Evolutionary conservation across 2,113 vertebrate species (phyloP).

Genomic region (Gorilla gorilla): DNA sequence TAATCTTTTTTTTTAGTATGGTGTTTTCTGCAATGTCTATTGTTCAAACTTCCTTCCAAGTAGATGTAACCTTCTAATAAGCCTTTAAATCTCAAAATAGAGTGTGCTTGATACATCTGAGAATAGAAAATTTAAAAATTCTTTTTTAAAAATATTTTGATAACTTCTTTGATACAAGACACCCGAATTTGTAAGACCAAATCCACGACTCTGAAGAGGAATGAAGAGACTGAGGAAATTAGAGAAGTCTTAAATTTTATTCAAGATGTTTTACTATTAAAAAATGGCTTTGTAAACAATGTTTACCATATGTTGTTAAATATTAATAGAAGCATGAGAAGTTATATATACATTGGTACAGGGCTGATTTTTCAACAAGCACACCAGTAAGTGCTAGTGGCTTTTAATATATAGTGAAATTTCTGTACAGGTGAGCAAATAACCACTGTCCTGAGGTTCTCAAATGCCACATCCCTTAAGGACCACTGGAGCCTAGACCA

Average conservation of each 20-base stretch:
- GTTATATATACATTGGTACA: background rate
- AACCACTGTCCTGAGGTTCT: background rate
- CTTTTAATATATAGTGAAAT: background rate
- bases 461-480: background rate
- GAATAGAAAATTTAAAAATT: background rate
- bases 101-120: background rate
- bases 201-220: background rate
- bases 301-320: background rate
- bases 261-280: background rate
- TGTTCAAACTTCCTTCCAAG: background rate
- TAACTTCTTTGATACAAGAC: background rate
- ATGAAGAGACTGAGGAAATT: background rate
- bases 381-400: background rate
- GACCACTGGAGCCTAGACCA: rapidly evolving
- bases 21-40: background rate
- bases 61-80: background rate
- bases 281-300: background rate
- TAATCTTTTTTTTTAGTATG: background rate
- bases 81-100: background rate
- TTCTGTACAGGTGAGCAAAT: background rate
- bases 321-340: background rate
- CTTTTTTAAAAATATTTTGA: background rate
- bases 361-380: background rate
- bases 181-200: background rate
- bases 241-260: background rate